Evolutionary conservation across 1,140 invertebrate species (phyloP).

Genomic region (Meloidogyne chitwoodi): DNA sequence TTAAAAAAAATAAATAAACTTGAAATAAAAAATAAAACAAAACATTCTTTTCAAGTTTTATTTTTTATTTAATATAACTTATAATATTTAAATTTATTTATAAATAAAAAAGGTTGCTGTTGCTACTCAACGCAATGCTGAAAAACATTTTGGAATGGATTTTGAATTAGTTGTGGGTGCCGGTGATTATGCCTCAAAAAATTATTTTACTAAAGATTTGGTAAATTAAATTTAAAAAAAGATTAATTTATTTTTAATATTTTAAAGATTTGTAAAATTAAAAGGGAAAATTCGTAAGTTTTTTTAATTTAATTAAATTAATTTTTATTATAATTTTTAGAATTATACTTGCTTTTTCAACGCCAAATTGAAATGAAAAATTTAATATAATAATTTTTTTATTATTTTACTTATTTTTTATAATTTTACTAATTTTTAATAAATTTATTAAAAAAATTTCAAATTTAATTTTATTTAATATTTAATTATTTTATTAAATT

Average conservation of each 20-base stretch:
- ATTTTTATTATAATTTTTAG: neutral
- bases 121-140: conserved; percentile 29
- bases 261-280: conserved; percentile 36
- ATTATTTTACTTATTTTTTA: no score
- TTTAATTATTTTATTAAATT: no score
- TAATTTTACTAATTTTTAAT: no score
- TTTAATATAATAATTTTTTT: no score
- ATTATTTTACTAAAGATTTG: conserved; percentile 33
- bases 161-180: conserved; percentile 39
- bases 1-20: neutral
- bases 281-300: conserved; percentile 32
- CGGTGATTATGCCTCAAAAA: conserved; percentile 39
- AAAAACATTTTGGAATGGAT: conserved; percentile 34
- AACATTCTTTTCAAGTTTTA: neutral
- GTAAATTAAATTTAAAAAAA: neutral
- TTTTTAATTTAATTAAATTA: conserved; percentile 5
- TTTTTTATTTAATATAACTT: no score
- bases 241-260: neutral
- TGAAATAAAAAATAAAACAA: neutral
- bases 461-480: no score
- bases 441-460: no score
- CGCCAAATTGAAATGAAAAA: neutral
- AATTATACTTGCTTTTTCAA: conserved; percentile 24
- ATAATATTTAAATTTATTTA: neutral
- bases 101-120: conserved; percentile 16